These are phyloP conservation scores for Lota lota DNA, from an alignment of 2,113 vertebrate genomes.

Conservation along the genomic window DNA sequence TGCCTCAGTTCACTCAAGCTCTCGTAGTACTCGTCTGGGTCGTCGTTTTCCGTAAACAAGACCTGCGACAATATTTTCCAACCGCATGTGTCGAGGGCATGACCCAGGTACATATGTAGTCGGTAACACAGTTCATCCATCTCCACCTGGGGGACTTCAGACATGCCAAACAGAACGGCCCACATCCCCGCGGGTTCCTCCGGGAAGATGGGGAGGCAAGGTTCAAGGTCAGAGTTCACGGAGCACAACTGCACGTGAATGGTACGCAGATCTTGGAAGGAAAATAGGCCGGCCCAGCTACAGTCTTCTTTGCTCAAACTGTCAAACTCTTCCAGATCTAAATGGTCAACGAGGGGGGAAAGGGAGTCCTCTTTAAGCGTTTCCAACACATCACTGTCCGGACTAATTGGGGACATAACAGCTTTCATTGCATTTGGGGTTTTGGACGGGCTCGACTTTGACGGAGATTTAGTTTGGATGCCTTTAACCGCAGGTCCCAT, in stretches of 20 bases:
- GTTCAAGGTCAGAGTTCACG: slow-evolving; percentile 88
- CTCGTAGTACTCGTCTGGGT: slow-evolving; percentile 95
- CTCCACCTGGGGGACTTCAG: slow-evolving; percentile 75
- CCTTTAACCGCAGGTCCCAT: slow-evolving; percentile 30
- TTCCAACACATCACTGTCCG: slow-evolving; percentile 72
- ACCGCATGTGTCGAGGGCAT: slow-evolving; percentile 90
- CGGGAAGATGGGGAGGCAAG: slow-evolving; percentile 86
- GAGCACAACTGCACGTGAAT: slow-evolving; percentile 91
- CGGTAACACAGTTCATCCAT: slow-evolving; percentile 83
- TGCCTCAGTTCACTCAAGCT: slow-evolving; percentile 92
- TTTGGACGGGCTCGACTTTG: slow-evolving; percentile 32
- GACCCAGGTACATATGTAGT: slow-evolving; percentile 88
- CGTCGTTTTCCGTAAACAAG: slow-evolving; percentile 89
- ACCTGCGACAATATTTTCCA: slow-evolving; percentile 97
- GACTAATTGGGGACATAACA: slow-evolving; percentile 26
- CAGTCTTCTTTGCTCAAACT: slow-evolving; percentile 76
- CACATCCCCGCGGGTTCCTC: slow-evolving; percentile 92
- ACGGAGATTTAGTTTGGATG: slow-evolving; percentile 19
- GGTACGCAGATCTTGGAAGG: slow-evolving; percentile 87
- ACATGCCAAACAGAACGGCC: slow-evolving; percentile 86
- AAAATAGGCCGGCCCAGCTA: slow-evolving; percentile 97
- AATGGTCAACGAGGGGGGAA: slow-evolving; percentile 37
- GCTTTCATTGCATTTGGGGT: slow-evolving; percentile 32
- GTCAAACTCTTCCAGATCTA: slow-evolving; percentile 61
- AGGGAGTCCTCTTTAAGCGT: slow-evolving; percentile 60